Evolutionary conservation across 1,140 invertebrate genomes (phyloP), one percentile per base, ranked within the genome.

Genomic region (Sitodiplosis mosellana): DNA sequence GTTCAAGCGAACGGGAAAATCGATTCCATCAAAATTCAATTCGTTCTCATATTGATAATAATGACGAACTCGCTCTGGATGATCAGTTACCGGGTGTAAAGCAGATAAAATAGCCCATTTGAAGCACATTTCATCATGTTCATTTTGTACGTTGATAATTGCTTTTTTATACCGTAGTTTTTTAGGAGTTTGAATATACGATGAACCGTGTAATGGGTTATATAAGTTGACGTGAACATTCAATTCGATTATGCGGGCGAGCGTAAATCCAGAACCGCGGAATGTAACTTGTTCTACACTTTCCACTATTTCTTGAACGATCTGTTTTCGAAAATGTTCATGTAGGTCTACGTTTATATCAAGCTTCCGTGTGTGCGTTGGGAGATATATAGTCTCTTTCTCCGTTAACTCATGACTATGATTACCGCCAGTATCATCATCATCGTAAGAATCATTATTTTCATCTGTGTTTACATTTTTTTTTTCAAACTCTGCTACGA

Each of bases 161-260:
- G 37, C 37, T 40, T 40, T 40, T 52, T 60, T 61, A 14, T 49
- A 46, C 49, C 50, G 41, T n/a, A 63, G 56, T 46, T 38, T 33
- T 38, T 43, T 19, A 12, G 56, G 59, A 47, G 60, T 20, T 38
- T 53, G 20, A 20, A 63, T 54, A 48, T 52, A 59, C 14, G 48
- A 50, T 47, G 51, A 53, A 36, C 49, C 56, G 6, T 50, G 45
- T 22, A 59, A 17, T 8, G 58, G 58, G 44, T 54, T 51, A 52
- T 55, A 63, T 49, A 55, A 56, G 48, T 56, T 56, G 15, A 64
- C 56, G 41, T 61, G 53, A 20, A 59, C 20, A 44, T 51, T 43
- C 27, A 60, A 49, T 46, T 59, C 49, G 10, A 53, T 21, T n/a
- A 61, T 60, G 27, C 27, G 27, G 27, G 27, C 27, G 27, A 27